Conservation (phyloP, 2,888 invertebrate genomes). For the Xiphydria camelus region DNA sequence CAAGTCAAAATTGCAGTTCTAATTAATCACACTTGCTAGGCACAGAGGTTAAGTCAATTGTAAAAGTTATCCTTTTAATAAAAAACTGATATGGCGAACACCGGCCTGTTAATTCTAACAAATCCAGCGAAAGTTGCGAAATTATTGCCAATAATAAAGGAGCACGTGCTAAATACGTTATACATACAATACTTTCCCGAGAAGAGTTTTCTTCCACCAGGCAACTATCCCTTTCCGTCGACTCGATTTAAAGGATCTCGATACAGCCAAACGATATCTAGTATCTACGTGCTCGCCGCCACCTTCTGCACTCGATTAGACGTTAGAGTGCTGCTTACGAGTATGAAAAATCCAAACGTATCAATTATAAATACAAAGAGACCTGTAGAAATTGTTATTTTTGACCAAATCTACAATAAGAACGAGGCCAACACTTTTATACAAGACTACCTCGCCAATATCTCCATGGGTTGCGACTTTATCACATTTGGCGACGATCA, state of each 20-base stretch:
- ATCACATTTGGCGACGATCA: slow-evolving; percentile 50
- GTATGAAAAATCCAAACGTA: slow-evolving; percentile 60
- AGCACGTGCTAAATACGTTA: slow-evolving; percentile 71
- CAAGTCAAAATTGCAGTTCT: too few species aligned
- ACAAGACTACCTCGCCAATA: slow-evolving; percentile 55
- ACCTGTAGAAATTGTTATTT: slow-evolving; percentile 75
- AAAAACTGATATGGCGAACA: slow-evolving; percentile 75
- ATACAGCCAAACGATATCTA: slow-evolving; percentile 65
- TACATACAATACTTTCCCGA: slow-evolving; percentile 70
- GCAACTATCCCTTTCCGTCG: slow-evolving; percentile 27
- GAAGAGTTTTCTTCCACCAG: slow-evolving; percentile 37
- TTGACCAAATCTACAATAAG: slow-evolving; percentile 66
- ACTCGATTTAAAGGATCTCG: slow-evolving; percentile 53
- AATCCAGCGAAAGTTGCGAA: slow-evolving; percentile 71
- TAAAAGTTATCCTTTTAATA: too few species aligned
- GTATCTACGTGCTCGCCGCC: slow-evolving; percentile 64
- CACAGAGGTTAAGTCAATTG: too few species aligned
- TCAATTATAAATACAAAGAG: slow-evolving; percentile 62
- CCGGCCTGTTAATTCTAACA: slow-evolving; percentile 74
- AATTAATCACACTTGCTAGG: too few species aligned
- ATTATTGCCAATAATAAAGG: slow-evolving; percentile 68
- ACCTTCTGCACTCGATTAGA: slow-evolving; percentile 65
- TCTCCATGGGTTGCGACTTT: slow-evolving; percentile 56
- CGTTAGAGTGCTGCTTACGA: slow-evolving; percentile 72
- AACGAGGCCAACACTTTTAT: slow-evolving; percentile 55